These are phyloP conservation scores for Andrena marginata DNA, from an alignment of 2,888 invertebrate genomes.

Conservation along the genomic window DNA sequence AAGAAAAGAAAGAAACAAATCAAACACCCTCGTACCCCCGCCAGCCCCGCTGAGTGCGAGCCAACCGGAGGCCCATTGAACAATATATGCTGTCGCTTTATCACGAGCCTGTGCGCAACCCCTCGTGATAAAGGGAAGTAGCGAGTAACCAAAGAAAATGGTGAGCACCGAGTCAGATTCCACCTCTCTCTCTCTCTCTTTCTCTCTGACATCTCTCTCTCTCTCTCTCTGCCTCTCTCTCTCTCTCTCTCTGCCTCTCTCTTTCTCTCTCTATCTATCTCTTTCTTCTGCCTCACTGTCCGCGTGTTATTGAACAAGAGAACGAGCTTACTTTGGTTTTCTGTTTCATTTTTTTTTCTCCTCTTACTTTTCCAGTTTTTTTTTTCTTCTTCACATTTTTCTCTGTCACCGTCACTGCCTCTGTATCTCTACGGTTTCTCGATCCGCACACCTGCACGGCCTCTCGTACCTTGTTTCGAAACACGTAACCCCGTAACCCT, in stretches of 20 bases:
- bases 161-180: slow-evolving; percentile 85
- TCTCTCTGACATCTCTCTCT: slow-evolving; percentile 60
- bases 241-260: slow-evolving; percentile 56
- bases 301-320: slow-evolving; percentile 55
- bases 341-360: neutral
- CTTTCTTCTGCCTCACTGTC: slow-evolving; percentile 45
- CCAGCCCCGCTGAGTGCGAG: slow-evolving; percentile 85
- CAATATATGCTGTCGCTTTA: slow-evolving; percentile 70
- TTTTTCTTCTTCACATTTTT: slow-evolving; percentile 31
- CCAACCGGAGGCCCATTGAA: slow-evolving; percentile 82
- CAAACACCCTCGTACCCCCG: slow-evolving; percentile 80
- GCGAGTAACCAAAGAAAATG: slow-evolving; percentile 78
- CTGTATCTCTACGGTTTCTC: slow-evolving; percentile 45
- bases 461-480: slow-evolving; percentile 66
- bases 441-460: slow-evolving; percentile 77
- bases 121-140: slow-evolving; percentile 75
- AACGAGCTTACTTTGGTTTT: slow-evolving; percentile 54
- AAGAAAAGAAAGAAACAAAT: slow-evolving; percentile 59
- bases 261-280: slow-evolving; percentile 50
- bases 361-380: slow-evolving; percentile 34
- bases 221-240: slow-evolving; percentile 52
- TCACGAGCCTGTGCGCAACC: slow-evolving; percentile 67
- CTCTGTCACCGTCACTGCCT: slow-evolving; percentile 51
- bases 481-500: slow-evolving; percentile 75
- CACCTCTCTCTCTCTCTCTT: slow-evolving; percentile 70